Percentiles rank a stretch among this genome's conserved stretches.
These are phyloP conservation scores for Lochmaea capreae DNA, from an alignment of 2,888 invertebrate genomes.

Conservation along the genomic window DNA sequence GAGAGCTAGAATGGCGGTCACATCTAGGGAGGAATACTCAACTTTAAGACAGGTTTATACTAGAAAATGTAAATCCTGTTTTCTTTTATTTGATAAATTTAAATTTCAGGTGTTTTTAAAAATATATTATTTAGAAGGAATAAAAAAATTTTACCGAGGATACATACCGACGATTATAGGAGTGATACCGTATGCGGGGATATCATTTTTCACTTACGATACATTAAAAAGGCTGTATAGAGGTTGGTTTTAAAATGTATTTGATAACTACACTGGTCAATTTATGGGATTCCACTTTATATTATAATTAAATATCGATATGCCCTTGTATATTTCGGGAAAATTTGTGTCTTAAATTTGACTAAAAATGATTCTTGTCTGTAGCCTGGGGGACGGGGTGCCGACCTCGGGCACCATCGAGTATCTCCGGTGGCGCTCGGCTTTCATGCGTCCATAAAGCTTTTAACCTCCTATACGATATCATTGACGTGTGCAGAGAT, in stretches of 20 bases:
- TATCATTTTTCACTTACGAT: conserved; percentile 97
- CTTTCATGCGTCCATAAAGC: too few species aligned
- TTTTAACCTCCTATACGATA: too few species aligned
- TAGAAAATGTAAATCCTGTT: not conserved
- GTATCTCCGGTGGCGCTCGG: too few species aligned
- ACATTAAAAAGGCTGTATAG: conserved; percentile 84
- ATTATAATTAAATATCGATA: too few species aligned
- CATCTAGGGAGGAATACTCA: conserved; percentile 80
- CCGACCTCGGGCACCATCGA: too few species aligned
- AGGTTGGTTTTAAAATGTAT: conserved; percentile 69
- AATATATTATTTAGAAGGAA: conserved; percentile 83
- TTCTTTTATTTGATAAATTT: not conserved
- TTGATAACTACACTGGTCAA: not conserved
- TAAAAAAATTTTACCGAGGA: conserved; percentile 83
- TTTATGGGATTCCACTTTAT: too few species aligned
- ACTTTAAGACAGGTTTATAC: conserved; percentile 69
- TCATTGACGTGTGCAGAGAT: too few species aligned
- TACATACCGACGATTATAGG: conserved; percentile 92
- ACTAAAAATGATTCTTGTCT: too few species aligned
- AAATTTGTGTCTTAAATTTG: not conserved
- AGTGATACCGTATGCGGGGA: conserved; percentile 96
- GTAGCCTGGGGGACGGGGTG: too few species aligned
- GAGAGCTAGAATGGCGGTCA: conserved; percentile 97
- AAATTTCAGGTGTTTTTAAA: conserved; percentile 64
- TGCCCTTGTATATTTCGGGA: too few species aligned